These are phyloP conservation scores for Pyrrhia umbra DNA, from an alignment of 2,888 invertebrate genomes.

Conservation along the genomic window DNA sequence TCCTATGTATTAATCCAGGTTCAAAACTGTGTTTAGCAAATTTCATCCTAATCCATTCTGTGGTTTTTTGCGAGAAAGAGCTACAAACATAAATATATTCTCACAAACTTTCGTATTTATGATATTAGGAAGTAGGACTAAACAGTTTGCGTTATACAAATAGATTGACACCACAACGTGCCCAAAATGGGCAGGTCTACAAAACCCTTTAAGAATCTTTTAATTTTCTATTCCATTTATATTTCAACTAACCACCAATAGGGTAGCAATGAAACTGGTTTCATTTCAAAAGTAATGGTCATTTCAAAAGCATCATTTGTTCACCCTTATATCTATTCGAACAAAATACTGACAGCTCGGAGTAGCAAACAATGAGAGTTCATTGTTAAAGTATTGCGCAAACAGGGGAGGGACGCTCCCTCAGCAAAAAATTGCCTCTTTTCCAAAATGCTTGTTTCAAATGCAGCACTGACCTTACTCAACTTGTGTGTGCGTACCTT, in stretches of 20 bases:
- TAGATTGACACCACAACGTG: no score
- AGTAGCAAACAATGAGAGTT: slow-evolving; percentile 79
- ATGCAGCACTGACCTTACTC: slow-evolving; percentile 76
- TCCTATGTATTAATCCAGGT: no score
- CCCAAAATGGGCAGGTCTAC: background rate
- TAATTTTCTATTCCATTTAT: slow-evolving; percentile 15
- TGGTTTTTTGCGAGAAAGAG: no score
- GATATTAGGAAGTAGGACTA: no score
- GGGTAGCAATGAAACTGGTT: slow-evolving; percentile 47
- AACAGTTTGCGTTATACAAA: no score
- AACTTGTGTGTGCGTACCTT: slow-evolving; percentile 54
- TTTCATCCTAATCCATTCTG: no score
- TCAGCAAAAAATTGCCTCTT: slow-evolving; percentile 78
- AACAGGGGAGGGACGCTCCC: slow-evolving; percentile 81
- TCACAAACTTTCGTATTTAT: no score
- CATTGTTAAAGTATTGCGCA: slow-evolving; percentile 85
- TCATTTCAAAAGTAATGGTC: slow-evolving; percentile 53
- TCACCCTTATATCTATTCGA: slow-evolving; percentile 67
- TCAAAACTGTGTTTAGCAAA: no score
- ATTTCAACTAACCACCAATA: slow-evolving; percentile 8
- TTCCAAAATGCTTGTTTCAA: slow-evolving; percentile 77
- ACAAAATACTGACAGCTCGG: slow-evolving; percentile 61
- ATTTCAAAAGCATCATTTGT: slow-evolving; percentile 63
- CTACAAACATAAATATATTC: no score
- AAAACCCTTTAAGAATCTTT: slow-evolving; percentile 7